Percentiles rank a stretch among this genome's conserved stretches.
Conservation (phyloP, 2,113 vertebrate genomes). For the Orcinus orca region DNA sequence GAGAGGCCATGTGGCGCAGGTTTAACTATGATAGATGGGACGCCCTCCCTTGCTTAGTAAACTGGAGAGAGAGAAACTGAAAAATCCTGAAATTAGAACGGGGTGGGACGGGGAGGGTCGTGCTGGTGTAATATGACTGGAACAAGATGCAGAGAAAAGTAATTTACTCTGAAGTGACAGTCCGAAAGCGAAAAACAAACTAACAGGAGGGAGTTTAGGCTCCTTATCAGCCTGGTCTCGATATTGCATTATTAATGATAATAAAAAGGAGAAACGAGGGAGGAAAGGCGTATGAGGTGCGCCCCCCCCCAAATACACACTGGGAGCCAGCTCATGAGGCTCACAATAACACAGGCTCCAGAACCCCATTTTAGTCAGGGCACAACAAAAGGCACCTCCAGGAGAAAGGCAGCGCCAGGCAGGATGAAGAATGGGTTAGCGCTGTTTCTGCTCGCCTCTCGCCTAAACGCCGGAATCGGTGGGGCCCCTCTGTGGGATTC, state of each 20-base stretch:
- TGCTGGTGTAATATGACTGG: slow-evolving; percentile 71
- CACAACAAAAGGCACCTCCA: neutral
- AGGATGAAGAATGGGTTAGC: slow-evolving; percentile 54
- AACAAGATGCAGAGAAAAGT: slow-evolving; percentile 79
- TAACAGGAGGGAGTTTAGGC: slow-evolving; percentile 78
- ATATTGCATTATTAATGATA: slow-evolving; percentile 80
- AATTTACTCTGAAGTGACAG: slow-evolving; percentile 80
- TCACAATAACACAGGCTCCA: slow-evolving; percentile 19
- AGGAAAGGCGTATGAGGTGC: neutral
- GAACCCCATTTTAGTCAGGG: neutral
- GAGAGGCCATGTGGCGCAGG: slow-evolving; percentile 61
- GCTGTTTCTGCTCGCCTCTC: neutral
- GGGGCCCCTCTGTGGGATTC: neutral
- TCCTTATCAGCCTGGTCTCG: slow-evolving; percentile 81
- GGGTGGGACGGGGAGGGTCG: slow-evolving; percentile 61
- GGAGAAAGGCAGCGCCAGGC: neutral
- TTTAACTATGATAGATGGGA: slow-evolving; percentile 87
- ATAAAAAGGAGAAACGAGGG: slow-evolving; percentile 60
- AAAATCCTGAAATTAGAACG: slow-evolving; percentile 76
- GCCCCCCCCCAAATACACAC: neutral
- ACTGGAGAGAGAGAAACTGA: slow-evolving; percentile 81
- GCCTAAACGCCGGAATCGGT: neutral
- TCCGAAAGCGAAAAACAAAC: slow-evolving; percentile 79
- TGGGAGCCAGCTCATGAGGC: neutral
- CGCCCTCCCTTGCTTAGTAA: slow-evolving; percentile 73